A percentile compares a stretch with the other conserved stretches of the same genome.
Conservation (phyloP, 1,140 invertebrate genomes). For the Subanguina moxae region DNA sequence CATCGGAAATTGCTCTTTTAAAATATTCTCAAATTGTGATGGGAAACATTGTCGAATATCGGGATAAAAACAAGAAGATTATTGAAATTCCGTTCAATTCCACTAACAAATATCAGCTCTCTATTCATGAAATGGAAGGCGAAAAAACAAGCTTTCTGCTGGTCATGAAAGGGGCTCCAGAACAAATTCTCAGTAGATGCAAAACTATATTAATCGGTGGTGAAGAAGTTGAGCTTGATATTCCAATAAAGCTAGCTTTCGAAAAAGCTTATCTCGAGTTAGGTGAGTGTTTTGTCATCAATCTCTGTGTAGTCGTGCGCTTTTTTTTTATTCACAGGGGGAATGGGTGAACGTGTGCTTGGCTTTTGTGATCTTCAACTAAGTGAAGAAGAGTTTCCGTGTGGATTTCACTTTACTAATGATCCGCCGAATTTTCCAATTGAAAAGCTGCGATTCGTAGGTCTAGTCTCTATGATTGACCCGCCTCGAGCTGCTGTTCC, state of each 20-base stretch:
- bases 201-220: conserved; percentile 14
- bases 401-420: conserved; percentile 58
- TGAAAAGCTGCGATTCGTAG: conserved; percentile 59
- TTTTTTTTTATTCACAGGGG: too few relatives aligned
- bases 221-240: conserved; percentile 32
- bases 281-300: too few relatives aligned
- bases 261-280: conserved; percentile 56
- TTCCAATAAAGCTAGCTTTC: conserved; percentile 36
- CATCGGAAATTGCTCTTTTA: conserved; percentile 53
- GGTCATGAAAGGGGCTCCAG: conserved; percentile 52
- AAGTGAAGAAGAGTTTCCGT: conserved; percentile 58
- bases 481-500: conserved; percentile 57
- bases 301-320: too few relatives aligned
- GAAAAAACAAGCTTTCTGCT: conserved; percentile 25
- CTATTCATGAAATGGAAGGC: conserved; percentile 31
- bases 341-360: conserved; percentile 60
- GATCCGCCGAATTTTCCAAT: conserved; percentile 60
- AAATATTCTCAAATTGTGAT: conserved; percentile 45
- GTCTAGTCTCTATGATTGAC: conserved; percentile 61
- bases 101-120: conserved; percentile 65
- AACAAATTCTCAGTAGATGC: conserved; percentile 60
- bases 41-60: conserved; percentile 38
- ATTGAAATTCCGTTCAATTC: conserved; percentile 63
- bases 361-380: conserved; percentile 63
- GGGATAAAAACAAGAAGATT: conserved; percentile 36